Percentiles rank a stretch among this genome's conserved stretches.
phyloP scores from a whole-genome alignment of 2,797 vertebrate species.

The Pseudotriccus pelzelni region DNA sequence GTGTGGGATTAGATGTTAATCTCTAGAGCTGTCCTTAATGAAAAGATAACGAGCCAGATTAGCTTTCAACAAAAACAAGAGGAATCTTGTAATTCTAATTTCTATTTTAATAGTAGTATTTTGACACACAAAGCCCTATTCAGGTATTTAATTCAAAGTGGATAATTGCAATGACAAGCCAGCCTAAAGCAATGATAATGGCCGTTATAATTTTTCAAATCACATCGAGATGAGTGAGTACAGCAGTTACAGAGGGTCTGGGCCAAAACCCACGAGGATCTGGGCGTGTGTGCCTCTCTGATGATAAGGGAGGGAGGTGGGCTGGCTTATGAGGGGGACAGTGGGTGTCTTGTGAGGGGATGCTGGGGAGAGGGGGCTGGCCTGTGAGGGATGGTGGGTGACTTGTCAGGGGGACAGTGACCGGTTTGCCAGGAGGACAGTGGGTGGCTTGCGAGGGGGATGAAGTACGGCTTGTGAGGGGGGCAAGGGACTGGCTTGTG shows the following conservation, averaged over 20 bases:
- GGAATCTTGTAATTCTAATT: background rate
- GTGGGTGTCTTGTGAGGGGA: background rate
- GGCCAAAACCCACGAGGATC: background rate
- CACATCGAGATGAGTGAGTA: accelerated
- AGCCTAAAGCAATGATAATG: background rate
- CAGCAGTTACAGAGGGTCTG: background rate
- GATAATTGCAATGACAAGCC: background rate
- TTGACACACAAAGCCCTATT: background rate
- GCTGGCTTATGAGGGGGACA: background rate
- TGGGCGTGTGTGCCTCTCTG: accelerated
- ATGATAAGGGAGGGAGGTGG: accelerated
- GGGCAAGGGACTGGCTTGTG: background rate
- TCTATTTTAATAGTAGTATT: background rate
- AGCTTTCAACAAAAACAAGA: background rate
- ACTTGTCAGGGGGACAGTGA: background rate
- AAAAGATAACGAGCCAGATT: background rate
- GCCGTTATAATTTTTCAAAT: background rate
- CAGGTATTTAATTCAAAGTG: background rate
- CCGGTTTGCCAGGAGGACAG: no score
- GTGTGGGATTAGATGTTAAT: background rate
- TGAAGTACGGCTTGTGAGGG: background rate
- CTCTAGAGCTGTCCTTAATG: background rate
- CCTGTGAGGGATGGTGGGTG: background rate
- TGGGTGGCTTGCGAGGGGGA: background rate
- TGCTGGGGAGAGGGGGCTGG: background rate